phyloP scores from a whole-genome alignment of 1,140 invertebrate genomes.

The Heliothis virescens region DNA sequence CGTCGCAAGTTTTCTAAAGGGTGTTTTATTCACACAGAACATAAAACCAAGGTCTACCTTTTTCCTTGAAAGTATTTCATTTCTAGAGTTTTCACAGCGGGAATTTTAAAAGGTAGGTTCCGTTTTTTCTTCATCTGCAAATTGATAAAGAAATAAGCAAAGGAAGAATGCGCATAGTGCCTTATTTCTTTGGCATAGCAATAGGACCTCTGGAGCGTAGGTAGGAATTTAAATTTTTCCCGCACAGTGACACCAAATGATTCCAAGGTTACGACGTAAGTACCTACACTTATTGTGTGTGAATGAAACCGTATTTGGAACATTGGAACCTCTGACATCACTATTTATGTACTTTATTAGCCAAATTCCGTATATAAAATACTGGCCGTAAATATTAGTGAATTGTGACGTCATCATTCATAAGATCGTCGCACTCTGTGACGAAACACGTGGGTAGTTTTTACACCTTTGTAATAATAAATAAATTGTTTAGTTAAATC shows the following conservation, averaged over 20 bases:
- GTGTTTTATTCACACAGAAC: background rate
- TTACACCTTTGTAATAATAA: background rate
- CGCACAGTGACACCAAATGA: background rate
- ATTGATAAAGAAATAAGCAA: too few relatives aligned
- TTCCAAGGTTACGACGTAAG: background rate
- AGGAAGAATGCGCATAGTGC: too few relatives aligned
- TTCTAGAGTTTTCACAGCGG: too few relatives aligned
- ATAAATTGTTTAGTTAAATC: constrained; percentile 37
- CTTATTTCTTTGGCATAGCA: too few relatives aligned
- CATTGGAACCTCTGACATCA: background rate
- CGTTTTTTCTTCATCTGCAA: too few relatives aligned
- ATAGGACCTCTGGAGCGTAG: too few relatives aligned
- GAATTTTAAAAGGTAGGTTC: too few relatives aligned
- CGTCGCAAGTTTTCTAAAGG: background rate
- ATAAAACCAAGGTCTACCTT: background rate
- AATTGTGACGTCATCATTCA: background rate
- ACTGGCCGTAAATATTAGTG: too few relatives aligned
- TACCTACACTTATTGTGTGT: background rate
- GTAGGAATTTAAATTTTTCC: too few relatives aligned
- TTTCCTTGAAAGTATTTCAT: too few relatives aligned
- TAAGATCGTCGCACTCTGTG: background rate
- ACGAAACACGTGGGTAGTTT: background rate
- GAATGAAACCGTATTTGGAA: constrained; percentile 6
- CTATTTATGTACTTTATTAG: too few relatives aligned
- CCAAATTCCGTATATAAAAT: too few relatives aligned